A percentile compares a stretch with the other conserved stretches of the same genome.
Evolutionary conservation across 2,113 vertebrate genomes (phyloP).

Genomic region (Mesocricetus auratus): DNA sequence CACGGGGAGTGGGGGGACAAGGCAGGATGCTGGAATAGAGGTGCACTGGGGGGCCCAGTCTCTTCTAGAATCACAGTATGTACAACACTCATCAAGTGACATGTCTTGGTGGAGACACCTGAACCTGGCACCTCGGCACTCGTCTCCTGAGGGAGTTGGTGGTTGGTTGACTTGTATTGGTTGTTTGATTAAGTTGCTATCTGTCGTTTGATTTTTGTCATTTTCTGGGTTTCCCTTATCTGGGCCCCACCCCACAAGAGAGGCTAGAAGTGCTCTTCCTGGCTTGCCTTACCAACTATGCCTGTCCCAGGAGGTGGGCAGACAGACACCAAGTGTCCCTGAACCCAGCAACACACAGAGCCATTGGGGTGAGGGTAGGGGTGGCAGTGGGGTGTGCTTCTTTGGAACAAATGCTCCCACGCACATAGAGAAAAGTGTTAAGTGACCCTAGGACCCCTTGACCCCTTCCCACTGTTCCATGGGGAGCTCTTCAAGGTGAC

Average conservation of each 20-base stretch:
- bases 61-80: not conserved
- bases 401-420: accelerated
- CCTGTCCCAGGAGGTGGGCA: not conserved
- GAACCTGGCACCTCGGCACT: accelerated
- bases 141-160: accelerated
- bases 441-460: not conserved
- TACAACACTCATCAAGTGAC: not conserved
- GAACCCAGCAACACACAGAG: not conserved
- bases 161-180: accelerated
- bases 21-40: not conserved
- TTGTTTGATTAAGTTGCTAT: accelerated
- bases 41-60: not conserved
- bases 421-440: not conserved
- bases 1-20: not conserved
- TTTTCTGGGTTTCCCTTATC: not conserved
- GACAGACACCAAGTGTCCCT: accelerated
- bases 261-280: accelerated
- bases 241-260: accelerated
- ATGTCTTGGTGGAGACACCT: accelerated
- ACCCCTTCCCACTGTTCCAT: accelerated
- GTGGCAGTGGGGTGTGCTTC: too few relatives aligned
- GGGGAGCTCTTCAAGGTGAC: not conserved
- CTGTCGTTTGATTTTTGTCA: accelerated
- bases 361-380: accelerated
- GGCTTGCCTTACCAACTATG: not conserved